Evolutionary conservation across 2,113 vertebrate species (phyloP).

Genomic region (Vimba vimba): DNA sequence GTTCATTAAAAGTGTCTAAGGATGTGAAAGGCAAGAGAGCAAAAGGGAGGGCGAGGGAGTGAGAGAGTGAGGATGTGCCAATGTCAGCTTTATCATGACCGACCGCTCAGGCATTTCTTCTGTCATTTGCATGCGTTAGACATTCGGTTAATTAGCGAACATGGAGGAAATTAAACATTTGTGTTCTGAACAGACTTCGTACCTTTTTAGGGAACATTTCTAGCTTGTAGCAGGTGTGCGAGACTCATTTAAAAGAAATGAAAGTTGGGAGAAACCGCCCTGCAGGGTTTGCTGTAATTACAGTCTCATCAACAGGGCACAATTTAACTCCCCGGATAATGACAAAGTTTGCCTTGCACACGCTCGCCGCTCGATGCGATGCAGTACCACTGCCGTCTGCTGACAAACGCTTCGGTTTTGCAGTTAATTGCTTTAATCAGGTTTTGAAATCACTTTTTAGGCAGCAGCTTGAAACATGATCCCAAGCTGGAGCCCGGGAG

Average conservation of each 20-base stretch:
- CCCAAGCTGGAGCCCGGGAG: background rate
- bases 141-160: slow-evolving; percentile 43
- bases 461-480: slow-evolving; percentile 15
- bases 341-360: slow-evolving; percentile 34
- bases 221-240: slow-evolving; percentile 49
- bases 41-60: background rate
- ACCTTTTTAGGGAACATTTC: slow-evolving; percentile 55
- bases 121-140: slow-evolving; percentile 18
- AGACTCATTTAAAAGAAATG: slow-evolving; percentile 44
- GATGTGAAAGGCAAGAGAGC: slow-evolving; percentile 5
- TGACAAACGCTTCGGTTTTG: background rate
- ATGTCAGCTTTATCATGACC: slow-evolving; percentile 36
- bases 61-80: slow-evolving; percentile 12
- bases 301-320: slow-evolving; percentile 51
- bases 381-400: background rate
- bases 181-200: slow-evolving; percentile 43
- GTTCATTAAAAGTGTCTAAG: slow-evolving; percentile 34
- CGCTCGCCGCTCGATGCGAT: background rate
- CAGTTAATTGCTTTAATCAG: slow-evolving; percentile 21
- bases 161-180: slow-evolving; percentile 56
- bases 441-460: slow-evolving; percentile 25
- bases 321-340: slow-evolving; percentile 34
- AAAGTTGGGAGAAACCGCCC: slow-evolving; percentile 59
- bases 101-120: background rate
- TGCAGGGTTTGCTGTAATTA: slow-evolving; percentile 62